These are phyloP conservation scores for Mirounga angustirostris DNA, from an alignment of 2,113 vertebrate genomes.

Conservation along the genomic window DNA sequence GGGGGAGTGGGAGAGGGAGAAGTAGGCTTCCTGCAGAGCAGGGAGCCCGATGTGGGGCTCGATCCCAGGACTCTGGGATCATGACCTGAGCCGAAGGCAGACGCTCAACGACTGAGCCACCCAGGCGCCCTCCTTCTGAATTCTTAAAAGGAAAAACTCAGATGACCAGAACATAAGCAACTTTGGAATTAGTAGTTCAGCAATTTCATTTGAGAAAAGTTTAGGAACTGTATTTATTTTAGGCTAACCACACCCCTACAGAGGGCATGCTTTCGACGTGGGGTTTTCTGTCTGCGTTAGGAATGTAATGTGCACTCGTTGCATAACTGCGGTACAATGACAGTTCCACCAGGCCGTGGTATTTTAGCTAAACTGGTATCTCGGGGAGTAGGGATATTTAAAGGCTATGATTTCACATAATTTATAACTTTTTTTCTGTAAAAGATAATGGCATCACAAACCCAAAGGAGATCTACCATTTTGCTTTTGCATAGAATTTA, in stretches of 20 bases:
- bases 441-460: slow-evolving; percentile 32
- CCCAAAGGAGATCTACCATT: neutral
- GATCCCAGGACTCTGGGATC: too few relatives aligned
- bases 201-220: slow-evolving; percentile 31
- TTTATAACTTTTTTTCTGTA: neutral
- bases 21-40: too few relatives aligned
- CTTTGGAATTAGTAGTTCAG: neutral
- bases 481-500: slow-evolving; percentile 15
- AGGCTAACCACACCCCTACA: neutral
- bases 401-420: slow-evolving; percentile 40
- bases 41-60: too few relatives aligned
- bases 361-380: neutral
- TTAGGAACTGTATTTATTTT: neutral
- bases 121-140: neutral
- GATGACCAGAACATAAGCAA: neutral
- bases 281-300: slow-evolving; percentile 4
- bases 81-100: too few relatives aligned
- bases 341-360: neutral
- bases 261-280: slow-evolving; percentile 14
- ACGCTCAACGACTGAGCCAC: too few relatives aligned
- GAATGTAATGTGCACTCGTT: slow-evolving; percentile 19
- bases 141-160: slow-evolving; percentile 22
- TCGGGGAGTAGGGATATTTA: neutral
- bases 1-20: too few relatives aligned
- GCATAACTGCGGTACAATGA: neutral